Percentiles rank a stretch among this genome's conserved stretches.
Conservation (phyloP, 92 coral and sea anemone species). For the Metridium senile region DNA sequence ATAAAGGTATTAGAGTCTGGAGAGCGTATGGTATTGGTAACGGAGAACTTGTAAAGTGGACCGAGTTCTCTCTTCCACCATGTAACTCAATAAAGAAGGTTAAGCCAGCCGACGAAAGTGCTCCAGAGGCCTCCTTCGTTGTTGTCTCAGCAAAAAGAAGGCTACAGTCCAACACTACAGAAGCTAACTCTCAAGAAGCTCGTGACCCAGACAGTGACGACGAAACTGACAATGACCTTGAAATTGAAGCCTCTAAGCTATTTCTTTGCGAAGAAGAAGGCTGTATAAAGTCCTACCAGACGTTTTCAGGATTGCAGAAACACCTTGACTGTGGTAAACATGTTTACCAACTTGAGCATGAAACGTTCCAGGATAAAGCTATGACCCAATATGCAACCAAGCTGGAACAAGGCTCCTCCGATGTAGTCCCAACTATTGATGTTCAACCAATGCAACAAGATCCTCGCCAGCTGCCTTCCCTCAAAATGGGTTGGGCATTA, state of each 20-base stretch:
- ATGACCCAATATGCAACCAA: constrained; percentile 43
- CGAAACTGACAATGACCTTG: not conserved
- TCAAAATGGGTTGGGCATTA: constrained; percentile 44
- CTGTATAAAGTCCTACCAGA: constrained; percentile 42
- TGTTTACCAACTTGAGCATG: constrained; percentile 44
- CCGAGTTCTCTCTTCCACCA: constrained; percentile 1
- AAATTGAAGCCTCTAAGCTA: constrained; percentile 13
- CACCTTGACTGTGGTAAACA: constrained; percentile 58
- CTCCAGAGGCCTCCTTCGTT: not conserved
- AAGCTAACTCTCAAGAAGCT: not conserved
- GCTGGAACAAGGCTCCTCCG: constrained; percentile 42
- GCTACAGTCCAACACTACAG: not conserved
- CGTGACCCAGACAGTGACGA: not conserved
- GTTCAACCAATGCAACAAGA: too few relatives aligned
- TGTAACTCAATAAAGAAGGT: not conserved
- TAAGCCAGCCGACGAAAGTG: not conserved
- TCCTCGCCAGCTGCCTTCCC: too few relatives aligned
- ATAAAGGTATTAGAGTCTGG: constrained; percentile 20
- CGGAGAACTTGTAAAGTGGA: constrained; percentile 8
- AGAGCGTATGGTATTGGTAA: constrained; percentile 10
- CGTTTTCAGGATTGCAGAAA: constrained; percentile 34
- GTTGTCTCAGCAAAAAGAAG: not conserved
- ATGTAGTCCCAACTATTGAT: constrained; percentile 21
- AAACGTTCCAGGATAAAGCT: constrained; percentile 55
- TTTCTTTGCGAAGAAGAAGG: constrained; percentile 50